phyloP scores from a whole-genome alignment of 2,113 vertebrate genomes.

The Ursus arctos region DNA sequence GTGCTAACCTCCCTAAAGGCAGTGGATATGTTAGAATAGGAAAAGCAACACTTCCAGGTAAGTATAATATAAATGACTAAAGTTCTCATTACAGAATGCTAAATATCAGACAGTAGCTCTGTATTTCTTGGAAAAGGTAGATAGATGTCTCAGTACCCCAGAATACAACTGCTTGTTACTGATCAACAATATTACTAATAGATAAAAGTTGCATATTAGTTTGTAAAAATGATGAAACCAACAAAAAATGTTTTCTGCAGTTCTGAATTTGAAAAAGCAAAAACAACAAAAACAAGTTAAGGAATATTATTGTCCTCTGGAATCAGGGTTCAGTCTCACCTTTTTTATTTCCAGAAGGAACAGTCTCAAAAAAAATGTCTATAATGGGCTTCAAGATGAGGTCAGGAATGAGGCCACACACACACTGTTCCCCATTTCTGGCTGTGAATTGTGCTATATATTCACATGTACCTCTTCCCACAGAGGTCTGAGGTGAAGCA shows the following conservation, averaged over 20 bases:
- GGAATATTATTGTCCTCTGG: slow-evolving; percentile 39
- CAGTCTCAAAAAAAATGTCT: slow-evolving; percentile 68
- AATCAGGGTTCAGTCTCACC: slow-evolving; percentile 50
- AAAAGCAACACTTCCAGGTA: slow-evolving; percentile 1
- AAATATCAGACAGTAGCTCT: not conserved
- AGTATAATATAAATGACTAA: slow-evolving; percentile 10
- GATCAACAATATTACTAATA: not conserved
- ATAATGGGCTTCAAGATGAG: slow-evolving; percentile 70
- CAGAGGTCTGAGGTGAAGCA: slow-evolving; percentile 61
- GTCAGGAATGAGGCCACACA: slow-evolving; percentile 69
- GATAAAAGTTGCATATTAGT: not conserved
- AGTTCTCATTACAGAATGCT: not conserved
- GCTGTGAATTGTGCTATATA: slow-evolving; percentile 71
- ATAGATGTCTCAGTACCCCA: not conserved
- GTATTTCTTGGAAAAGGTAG: not conserved
- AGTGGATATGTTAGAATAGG: slow-evolving; percentile 13
- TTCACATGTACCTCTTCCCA: slow-evolving; percentile 55
- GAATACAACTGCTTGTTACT: not conserved
- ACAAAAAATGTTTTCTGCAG: not conserved
- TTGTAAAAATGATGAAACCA: not conserved
- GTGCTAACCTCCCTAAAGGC: not conserved
- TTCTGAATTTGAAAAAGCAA: slow-evolving; percentile 31
- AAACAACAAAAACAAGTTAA: not conserved
- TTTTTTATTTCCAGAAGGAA: slow-evolving; percentile 73
- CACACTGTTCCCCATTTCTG: slow-evolving; percentile 62